These are phyloP conservation scores for Griposia aprilina DNA, from an alignment of 2,888 invertebrate genomes.

Conservation along the genomic window DNA sequence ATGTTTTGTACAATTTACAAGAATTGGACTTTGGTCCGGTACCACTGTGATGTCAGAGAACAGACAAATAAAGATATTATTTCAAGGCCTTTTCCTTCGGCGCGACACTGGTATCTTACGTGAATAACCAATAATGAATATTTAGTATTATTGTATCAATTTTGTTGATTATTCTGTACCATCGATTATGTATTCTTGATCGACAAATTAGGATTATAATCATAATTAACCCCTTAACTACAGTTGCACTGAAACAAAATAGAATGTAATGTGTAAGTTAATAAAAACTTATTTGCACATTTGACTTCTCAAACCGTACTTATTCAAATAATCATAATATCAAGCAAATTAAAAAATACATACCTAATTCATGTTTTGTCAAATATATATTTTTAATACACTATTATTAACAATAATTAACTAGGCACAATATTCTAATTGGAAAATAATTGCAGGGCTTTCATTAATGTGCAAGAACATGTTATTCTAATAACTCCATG, in stretches of 20 bases:
- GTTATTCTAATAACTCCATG: not conserved
- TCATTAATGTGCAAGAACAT: not conserved
- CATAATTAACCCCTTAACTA: not conserved
- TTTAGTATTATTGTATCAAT: conserved; percentile 4
- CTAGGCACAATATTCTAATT: conserved; percentile 2
- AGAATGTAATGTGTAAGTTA: not conserved
- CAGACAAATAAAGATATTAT: conserved; percentile 48
- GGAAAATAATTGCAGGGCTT: not conserved
- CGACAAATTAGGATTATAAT: no score
- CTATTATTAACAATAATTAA: not conserved
- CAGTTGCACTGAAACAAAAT: not conserved
- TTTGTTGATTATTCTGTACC: not conserved
- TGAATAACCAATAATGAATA: conserved; percentile 20
- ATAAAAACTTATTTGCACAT: not conserved
- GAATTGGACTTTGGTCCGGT: conserved; percentile 61
- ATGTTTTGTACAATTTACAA: conserved; percentile 24
- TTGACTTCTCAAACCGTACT: not conserved
- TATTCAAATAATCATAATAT: not conserved
- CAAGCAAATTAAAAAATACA: not conserved
- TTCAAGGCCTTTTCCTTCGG: conserved; percentile 55
- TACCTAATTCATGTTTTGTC: not conserved
- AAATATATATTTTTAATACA: not conserved
- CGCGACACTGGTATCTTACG: conserved; percentile 8
- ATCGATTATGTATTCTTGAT: not conserved
- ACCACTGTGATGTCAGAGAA: conserved; percentile 41